These are phyloP conservation scores for Metellina segmentata DNA, from an alignment of 2,888 invertebrate species.

Conservation along the genomic window DNA sequence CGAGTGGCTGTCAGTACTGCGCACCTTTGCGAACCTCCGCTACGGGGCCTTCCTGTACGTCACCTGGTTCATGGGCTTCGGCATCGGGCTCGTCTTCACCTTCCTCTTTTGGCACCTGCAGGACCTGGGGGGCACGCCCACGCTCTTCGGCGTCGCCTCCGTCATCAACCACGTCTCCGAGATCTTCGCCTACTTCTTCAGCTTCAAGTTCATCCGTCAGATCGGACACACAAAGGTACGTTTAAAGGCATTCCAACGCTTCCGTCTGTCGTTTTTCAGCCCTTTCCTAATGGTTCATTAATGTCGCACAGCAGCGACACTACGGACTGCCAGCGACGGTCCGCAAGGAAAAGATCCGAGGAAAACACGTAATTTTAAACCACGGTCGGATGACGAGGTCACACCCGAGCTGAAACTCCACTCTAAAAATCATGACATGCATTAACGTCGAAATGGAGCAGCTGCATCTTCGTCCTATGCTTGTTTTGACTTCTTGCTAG, in stretches of 20 bases:
- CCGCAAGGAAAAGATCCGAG: neutral
- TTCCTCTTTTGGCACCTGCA: conserved; percentile 87
- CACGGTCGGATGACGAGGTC: too few relatives aligned
- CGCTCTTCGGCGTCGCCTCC: conserved; percentile 98
- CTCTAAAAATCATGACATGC: too few relatives aligned
- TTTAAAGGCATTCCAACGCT: accelerated
- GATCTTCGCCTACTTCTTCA: conserved; percentile 99
- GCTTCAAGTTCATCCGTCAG: conserved; percentile 95
- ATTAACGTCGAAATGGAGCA: too few relatives aligned
- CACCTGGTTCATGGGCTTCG: conserved; percentile 99
- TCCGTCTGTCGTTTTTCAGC: conserved; percentile 9
- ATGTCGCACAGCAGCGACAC: neutral
- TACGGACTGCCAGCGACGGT: too few relatives aligned
- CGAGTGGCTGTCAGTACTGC: conserved; percentile 95
- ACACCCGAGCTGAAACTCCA: too few relatives aligned
- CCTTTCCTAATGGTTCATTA: too few relatives aligned
- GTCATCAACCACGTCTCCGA: conserved; percentile 99
- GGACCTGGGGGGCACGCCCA: conserved; percentile 97
- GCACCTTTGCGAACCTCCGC: conserved; percentile 93
- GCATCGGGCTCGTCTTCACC: conserved; percentile 98
- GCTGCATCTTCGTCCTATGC: too few relatives aligned
- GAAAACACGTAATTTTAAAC: too few relatives aligned
- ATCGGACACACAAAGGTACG: conserved; percentile 95
- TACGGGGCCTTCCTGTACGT: conserved; percentile 96
- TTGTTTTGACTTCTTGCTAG: too few relatives aligned